A percentile compares a stretch with the other conserved stretches of the same genome.
Evolutionary conservation across 1,140 invertebrate species (phyloP).

Genomic region (Bombus fervidus): DNA sequence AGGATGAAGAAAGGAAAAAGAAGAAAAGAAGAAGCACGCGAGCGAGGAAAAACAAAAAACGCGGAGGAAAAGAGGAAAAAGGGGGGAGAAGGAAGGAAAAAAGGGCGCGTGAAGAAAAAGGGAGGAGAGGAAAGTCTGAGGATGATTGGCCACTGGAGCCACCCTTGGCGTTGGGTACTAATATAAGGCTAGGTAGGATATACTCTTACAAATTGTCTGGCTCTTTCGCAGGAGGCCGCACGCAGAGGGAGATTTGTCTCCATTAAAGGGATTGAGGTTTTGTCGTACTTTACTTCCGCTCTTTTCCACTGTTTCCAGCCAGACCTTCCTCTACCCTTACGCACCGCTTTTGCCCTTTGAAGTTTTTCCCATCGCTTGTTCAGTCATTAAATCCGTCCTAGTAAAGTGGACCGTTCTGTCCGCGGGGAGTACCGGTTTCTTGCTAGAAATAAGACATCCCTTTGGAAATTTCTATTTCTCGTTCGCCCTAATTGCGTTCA

Average conservation of each 20-base stretch:
- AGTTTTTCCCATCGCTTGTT: constrained; percentile 39
- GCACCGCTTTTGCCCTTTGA: constrained; percentile 30
- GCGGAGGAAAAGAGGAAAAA: neutral
- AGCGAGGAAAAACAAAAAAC: neutral
- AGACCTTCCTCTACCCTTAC: constrained; percentile 9
- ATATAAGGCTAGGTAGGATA: constrained; percentile 73
- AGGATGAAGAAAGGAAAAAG: neutral
- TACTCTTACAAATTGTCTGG: constrained; percentile 81
- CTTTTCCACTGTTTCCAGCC: constrained; percentile 36
- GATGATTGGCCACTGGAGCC: constrained; percentile 70
- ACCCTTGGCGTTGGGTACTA: constrained; percentile 62
- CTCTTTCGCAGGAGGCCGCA: constrained; percentile 54
- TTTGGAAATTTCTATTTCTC: constrained; percentile 32
- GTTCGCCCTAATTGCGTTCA: constrained; percentile 18
- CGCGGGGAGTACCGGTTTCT: neutral
- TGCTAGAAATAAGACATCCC: neutral
- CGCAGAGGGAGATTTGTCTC: constrained; percentile 79
- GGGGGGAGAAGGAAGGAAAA: neutral
- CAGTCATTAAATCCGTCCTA: constrained; percentile 44
- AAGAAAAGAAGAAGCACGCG: neutral
- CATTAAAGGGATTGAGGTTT: constrained; percentile 82
- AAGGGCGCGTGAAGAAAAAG: constrained; percentile 14
- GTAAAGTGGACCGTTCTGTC: constrained; percentile 8
- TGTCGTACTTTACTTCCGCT: constrained; percentile 76
- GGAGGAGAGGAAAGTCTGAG: constrained; percentile 52